Base-by-base conservation (phyloP, 1,140 invertebrate genomes). In the Brachystomella parvula region DNA sequence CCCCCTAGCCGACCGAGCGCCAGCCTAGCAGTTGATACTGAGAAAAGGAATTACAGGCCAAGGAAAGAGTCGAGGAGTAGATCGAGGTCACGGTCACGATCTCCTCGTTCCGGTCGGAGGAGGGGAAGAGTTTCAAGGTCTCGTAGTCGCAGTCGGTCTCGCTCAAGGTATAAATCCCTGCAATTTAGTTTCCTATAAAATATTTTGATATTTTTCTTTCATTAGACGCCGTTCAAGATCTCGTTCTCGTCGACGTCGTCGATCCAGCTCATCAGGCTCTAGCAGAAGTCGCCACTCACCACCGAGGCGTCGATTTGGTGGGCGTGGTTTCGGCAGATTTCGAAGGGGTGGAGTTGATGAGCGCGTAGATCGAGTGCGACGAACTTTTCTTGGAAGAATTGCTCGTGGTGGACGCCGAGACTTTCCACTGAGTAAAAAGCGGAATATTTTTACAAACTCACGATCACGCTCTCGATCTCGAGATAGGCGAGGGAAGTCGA, bases 111-210 rank as follows among this genome's bases (percentile, higher is more conserved):
- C 12, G 65, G 65, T 31, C 53, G 69, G 21, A 35, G 61, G 17
- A 3, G 58, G 24, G 56, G 39, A 53, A 63, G 29, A 57, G 30
- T 33, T 29, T 63, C 66, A 31, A 29, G 61, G 21, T 64, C 62
- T 26, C 62, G 63, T 0, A 64, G 61, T 19, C 44, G 59, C 26
- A 63, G 57, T 56, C 9, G 33, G n/a, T 67, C 66, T 39, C 65
- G 66, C n/a, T 60, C 57, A 17, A 64, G 53, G 12, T 59, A 32
- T 29, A 59, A 31, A 47, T 39, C 31, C 24, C 44, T 44, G 28
- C 30, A n/a, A 9, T 56, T 9, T 28, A 56, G 12, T 56, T 6
- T 56, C 6, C 53, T 6, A 15, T 56, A 29, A 26, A 33, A 15
- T 33, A 24, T 29, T 24, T 28, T 21, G 17, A 30, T 60, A 29